Evolutionary conservation across 2,113 vertebrate species (phyloP).

Genomic region (Notiomystis cincta): DNA sequence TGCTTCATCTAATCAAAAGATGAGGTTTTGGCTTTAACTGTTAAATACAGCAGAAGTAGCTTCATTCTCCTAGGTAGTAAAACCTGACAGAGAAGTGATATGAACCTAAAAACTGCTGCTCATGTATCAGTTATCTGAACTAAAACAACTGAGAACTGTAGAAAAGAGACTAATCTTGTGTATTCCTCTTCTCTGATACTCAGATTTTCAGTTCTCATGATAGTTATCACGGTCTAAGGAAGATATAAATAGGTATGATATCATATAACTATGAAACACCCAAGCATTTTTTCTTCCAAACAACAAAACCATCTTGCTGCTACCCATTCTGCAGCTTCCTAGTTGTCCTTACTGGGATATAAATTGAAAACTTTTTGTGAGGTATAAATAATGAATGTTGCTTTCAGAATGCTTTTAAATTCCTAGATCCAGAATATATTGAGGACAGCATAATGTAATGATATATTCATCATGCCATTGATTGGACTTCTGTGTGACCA

Average conservation of each 20-base stretch:
- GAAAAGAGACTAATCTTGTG: neutral
- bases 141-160: neutral
- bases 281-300: neutral
- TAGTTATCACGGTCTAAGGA: neutral
- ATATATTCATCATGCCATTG: neutral
- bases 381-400: neutral
- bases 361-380: neutral
- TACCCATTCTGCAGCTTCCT: neutral
- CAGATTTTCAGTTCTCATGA: neutral
- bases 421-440: neutral
- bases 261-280: neutral
- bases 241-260: neutral
- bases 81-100: neutral
- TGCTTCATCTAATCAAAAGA: neutral
- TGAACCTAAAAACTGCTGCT: neutral
- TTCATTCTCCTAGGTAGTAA: neutral
- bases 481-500: neutral
- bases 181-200: neutral
- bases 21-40: neutral
- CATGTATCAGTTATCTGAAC: accelerated
- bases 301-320: neutral
- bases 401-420: neutral
- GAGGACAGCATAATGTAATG: neutral
- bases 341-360: neutral
- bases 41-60: neutral